phyloP scores from a whole-genome alignment of 1,140 invertebrate species.

The Trachymyrmex septentrionalis region DNA sequence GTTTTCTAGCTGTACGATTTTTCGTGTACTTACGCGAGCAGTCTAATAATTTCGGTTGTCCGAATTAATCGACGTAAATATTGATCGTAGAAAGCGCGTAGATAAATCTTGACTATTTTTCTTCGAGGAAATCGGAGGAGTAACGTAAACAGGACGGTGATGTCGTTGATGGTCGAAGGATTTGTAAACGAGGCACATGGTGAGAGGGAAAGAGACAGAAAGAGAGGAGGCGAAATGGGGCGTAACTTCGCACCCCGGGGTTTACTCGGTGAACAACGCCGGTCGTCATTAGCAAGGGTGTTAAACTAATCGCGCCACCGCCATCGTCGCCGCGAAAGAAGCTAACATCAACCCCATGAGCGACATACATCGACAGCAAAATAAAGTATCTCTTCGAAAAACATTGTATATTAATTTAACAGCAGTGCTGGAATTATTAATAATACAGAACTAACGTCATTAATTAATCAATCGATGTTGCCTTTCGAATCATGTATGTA shows the following conservation, averaged over 20 bases:
- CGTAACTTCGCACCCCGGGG: slow-evolving; percentile 50
- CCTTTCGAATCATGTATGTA: not conserved
- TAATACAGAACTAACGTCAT: slow-evolving; percentile 6
- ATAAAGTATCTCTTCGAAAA: not conserved
- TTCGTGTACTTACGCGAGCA: no score
- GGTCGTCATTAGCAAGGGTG: slow-evolving; percentile 43
- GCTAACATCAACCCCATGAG: not conserved
- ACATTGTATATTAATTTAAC: slow-evolving; percentile 2
- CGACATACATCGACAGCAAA: not conserved
- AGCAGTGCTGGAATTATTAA: slow-evolving; percentile 11
- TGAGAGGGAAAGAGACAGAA: not conserved
- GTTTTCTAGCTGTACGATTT: no score
- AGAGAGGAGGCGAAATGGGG: slow-evolving; percentile 36
- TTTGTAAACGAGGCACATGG: slow-evolving; percentile 16
- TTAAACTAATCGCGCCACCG: slow-evolving; percentile 39
- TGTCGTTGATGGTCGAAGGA: not conserved
- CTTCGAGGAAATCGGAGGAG: slow-evolving; percentile 21
- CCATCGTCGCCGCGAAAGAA: not conserved
- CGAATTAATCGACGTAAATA: slow-evolving; percentile 18
- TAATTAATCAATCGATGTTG: slow-evolving; percentile 28
- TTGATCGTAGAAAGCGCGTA: slow-evolving; percentile 11
- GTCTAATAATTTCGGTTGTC: slow-evolving; percentile 24
- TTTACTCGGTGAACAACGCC: slow-evolving; percentile 59
- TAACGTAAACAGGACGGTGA: slow-evolving; percentile 29
- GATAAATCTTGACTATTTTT: slow-evolving; percentile 53